phyloP scores from a whole-genome alignment of 1,140 invertebrate species.

The Formica exsecta region DNA sequence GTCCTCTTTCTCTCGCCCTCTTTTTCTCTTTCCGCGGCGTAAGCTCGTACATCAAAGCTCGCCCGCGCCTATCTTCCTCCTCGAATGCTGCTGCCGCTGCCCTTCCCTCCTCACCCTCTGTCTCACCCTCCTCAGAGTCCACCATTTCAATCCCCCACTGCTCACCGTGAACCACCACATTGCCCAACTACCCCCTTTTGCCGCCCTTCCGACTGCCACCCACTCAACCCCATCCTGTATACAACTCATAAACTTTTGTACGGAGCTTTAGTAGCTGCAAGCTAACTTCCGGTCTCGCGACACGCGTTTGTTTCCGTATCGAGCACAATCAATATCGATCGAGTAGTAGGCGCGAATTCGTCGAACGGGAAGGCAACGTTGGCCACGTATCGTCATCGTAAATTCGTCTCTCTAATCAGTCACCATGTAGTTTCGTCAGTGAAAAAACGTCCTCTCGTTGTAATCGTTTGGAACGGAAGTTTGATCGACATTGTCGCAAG shows the following conservation, averaged over 20 bases:
- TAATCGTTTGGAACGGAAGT: conserved; percentile 31
- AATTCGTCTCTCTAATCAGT: conserved; percentile 54
- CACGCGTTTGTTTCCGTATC: conserved; percentile 73
- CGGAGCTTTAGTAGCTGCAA: conserved; percentile 82
- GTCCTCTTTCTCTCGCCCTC: conserved; percentile 69
- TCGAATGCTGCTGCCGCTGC: conserved; percentile 74
- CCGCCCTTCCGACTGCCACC: conserved; percentile 73
- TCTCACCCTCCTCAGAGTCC: conserved; percentile 62
- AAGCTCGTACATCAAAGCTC: conserved; percentile 85
- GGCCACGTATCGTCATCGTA: conserved; percentile 54
- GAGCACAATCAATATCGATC: conserved; percentile 64
- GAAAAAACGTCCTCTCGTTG: conserved; percentile 40
- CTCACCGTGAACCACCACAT: conserved; percentile 70
- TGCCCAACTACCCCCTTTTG: conserved; percentile 73
- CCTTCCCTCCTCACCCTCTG: conserved; percentile 52
- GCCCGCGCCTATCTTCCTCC: conserved; percentile 83
- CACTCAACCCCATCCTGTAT: conserved; percentile 78
- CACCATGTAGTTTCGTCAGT: conserved; percentile 35
- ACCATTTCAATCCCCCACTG: conserved; percentile 61
- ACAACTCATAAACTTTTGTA: conserved; percentile 84
- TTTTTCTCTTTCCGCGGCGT: conserved; percentile 77
- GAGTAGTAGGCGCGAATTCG: conserved; percentile 48
- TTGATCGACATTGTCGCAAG: not conserved
- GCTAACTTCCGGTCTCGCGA: conserved; percentile 80
- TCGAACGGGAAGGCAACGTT: conserved; percentile 25